A percentile compares a stretch with the other conserved stretches of the same genome.
Conservation (phyloP, 2,888 invertebrate species). For the Limnephilus auricula region DNA sequence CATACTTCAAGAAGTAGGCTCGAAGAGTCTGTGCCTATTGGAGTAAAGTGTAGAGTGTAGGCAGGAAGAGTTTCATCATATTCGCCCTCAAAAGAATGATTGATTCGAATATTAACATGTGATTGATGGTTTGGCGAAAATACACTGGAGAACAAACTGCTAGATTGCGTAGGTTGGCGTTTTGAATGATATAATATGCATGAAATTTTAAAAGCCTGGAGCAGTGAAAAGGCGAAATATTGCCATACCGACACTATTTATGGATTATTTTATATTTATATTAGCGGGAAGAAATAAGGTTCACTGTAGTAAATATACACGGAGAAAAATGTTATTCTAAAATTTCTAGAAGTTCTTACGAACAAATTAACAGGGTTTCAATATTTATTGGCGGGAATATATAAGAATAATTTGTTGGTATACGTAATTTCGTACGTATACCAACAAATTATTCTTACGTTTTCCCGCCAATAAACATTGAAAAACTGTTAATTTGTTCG, state of each 20-base stretch:
- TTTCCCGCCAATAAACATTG: too few relatives aligned
- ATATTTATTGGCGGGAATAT: too few relatives aligned
- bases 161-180: not conserved
- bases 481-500: too few relatives aligned
- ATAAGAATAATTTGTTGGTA: too few relatives aligned
- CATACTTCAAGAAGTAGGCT: not conserved
- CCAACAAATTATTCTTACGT: too few relatives aligned
- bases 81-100: conserved; percentile 43
- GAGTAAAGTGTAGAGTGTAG: conserved; percentile 22
- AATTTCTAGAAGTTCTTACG: too few relatives aligned
- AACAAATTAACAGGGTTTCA: too few relatives aligned
- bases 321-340: too few relatives aligned
- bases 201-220: not conserved
- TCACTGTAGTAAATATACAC: too few relatives aligned
- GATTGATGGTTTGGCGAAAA: conserved; percentile 52
- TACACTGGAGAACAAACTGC: not conserved
- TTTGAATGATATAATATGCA: not conserved
- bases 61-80: conserved; percentile 37
- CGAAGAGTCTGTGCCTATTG: not conserved
- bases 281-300: not conserved
- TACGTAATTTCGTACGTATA: too few relatives aligned
- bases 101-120: conserved; percentile 53
- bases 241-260: not conserved
- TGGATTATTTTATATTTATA: not conserved
- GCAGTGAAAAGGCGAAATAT: not conserved